Evolutionary conservation across 2,797 vertebrate genomes (phyloP).

Genomic region (Limnodromus scolopaceus): DNA sequence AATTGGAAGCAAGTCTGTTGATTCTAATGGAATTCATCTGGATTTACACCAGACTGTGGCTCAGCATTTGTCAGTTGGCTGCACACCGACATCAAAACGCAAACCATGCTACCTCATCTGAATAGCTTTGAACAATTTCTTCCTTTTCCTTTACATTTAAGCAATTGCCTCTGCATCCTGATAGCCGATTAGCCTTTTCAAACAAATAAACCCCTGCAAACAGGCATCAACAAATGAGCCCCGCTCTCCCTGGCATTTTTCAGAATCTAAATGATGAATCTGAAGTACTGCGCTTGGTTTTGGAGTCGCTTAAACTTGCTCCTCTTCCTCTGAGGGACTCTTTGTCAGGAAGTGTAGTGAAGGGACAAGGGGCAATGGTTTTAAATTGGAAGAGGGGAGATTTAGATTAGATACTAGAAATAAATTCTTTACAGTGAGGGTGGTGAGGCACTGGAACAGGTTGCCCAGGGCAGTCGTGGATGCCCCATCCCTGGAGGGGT

Average conservation of each 20-base stretch:
- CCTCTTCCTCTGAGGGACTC: too few relatives aligned
- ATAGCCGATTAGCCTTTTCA: constrained; percentile 42
- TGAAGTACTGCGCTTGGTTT: not conserved
- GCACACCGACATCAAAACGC: not conserved
- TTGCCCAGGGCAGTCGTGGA: too few relatives aligned
- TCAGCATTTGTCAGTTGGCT: constrained; percentile 60
- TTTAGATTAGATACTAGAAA: too few relatives aligned
- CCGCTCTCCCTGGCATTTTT: not conserved
- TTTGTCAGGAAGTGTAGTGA: too few relatives aligned
- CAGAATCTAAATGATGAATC: not conserved
- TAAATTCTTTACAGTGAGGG: too few relatives aligned
- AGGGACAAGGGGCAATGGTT: too few relatives aligned
- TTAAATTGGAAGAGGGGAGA: too few relatives aligned
- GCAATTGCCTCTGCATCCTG: constrained; percentile 24
- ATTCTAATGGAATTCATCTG: constrained; percentile 44
- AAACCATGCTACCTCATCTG: constrained; percentile 28
- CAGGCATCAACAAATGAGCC: not conserved
- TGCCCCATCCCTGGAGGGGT: too few relatives aligned
- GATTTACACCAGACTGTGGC: constrained; percentile 47
- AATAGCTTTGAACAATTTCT: constrained; percentile 44
- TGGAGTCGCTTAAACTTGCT: not conserved
- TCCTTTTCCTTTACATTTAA: constrained; percentile 28
- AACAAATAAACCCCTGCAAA: constrained; percentile 29
- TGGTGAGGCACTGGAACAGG: too few relatives aligned
- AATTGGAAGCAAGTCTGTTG: constrained; percentile 49